Evolutionary conservation across 2,888 invertebrate genomes (phyloP).

Genomic region (Amphipyra tragopoginis): DNA sequence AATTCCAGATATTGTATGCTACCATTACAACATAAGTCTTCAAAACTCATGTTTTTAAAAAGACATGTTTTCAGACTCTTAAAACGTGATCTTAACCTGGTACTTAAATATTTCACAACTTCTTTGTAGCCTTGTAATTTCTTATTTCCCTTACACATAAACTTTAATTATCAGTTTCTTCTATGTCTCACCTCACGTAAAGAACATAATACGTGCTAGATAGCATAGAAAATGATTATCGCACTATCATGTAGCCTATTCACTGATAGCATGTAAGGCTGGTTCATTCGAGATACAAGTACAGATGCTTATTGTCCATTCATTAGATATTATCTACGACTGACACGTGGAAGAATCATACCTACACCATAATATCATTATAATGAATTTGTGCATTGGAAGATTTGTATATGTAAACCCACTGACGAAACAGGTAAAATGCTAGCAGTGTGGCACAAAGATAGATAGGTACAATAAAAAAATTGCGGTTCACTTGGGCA

Average conservation of each 20-base stretch:
- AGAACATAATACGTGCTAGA: slow-evolving; percentile 40
- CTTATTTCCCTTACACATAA: slow-evolving; percentile 9
- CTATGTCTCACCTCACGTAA: slow-evolving; percentile 44
- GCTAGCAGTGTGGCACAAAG: no score
- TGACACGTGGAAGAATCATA: neutral
- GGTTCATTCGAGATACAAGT: slow-evolving; percentile 1
- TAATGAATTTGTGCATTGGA: no score
- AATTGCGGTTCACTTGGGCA: no score
- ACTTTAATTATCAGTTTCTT: slow-evolving; percentile 20
- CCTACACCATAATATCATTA: no score
- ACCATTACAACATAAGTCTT: neutral
- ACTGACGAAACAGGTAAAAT: no score
- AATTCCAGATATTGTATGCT: no score
- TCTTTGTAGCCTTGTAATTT: slow-evolving; percentile 8
- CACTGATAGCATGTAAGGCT: slow-evolving; percentile 5
- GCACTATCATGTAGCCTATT: slow-evolving; percentile 13
- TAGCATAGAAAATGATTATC: slow-evolving; percentile 26
- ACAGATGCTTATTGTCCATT: neutral
- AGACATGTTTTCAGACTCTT: neutral
- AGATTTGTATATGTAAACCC: no score
- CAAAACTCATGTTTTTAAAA: neutral
- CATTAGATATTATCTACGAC: neutral
- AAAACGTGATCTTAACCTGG: slow-evolving; percentile 20
- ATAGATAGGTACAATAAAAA: no score
- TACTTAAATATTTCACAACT: slow-evolving; percentile 40